These are phyloP conservation scores for Diarsia dahlii DNA, from an alignment of 2,888 invertebrate genomes.

Conservation along the genomic window DNA sequence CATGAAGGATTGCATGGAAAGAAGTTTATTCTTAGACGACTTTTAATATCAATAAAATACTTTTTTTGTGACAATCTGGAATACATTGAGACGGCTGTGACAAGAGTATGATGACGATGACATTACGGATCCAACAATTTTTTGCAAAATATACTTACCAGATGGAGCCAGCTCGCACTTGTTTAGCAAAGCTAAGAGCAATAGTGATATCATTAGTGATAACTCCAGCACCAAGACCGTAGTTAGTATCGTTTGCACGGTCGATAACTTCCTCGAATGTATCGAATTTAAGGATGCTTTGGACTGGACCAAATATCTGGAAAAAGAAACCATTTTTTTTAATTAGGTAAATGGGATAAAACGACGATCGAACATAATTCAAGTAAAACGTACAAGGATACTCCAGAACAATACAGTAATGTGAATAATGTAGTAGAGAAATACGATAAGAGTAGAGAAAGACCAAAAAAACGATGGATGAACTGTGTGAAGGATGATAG, in stretches of 20 bases:
- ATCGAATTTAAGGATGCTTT: slow-evolving; percentile 96
- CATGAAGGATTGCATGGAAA: background rate
- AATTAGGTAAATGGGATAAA: background rate
- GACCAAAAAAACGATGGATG: too few species aligned
- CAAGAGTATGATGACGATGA: background rate
- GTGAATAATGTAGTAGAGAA: too few species aligned
- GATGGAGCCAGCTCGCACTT: slow-evolving; percentile 95
- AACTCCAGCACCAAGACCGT: slow-evolving; percentile 96
- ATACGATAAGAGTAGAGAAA: too few species aligned
- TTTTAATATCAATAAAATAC: background rate
- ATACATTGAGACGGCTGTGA: background rate
- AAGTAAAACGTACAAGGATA: too few species aligned
- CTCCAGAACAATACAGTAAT: too few species aligned
- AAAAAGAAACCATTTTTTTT: background rate
- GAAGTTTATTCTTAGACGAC: too few species aligned
- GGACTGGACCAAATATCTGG: slow-evolving; percentile 98
- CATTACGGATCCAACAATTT: background rate
- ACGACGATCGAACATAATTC: background rate
- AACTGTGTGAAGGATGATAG: too few species aligned
- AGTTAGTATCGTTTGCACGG: slow-evolving; percentile 95
- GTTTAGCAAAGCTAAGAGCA: slow-evolving; percentile 94
- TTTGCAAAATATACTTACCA: slow-evolving; percentile 89
- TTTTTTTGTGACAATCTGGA: background rate
- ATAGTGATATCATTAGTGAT: slow-evolving; percentile 96
- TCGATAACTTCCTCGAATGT: slow-evolving; percentile 95